Evolutionary conservation across 30 jellyfish, hydroid and myxozoan genomes (phyloP), one percentile per base, ranked within the genome.

Genomic region (Pseudorhiza aurosa): DNA sequence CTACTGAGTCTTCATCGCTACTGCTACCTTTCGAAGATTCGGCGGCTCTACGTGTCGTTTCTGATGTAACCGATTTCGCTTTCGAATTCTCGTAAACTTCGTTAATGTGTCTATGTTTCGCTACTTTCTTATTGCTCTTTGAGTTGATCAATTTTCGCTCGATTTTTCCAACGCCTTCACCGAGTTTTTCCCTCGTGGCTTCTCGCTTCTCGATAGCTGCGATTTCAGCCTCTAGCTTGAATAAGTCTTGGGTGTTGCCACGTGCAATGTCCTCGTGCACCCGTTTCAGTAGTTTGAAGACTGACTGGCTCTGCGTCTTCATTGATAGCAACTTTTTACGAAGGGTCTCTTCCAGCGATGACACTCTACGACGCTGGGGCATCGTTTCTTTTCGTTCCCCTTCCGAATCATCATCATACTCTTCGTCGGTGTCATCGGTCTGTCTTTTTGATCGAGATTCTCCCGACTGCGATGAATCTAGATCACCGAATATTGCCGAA

Each of bases 291-390:
- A 94, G 83, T 30, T 83, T 69, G 79, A 94, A 53, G 18, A 88
- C 96, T 21, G 99, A 69, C 30, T 89, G 63, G 68, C 99, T 94
- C 62, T 94, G 96, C 68, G 95, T 81, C 32, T 81, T 72, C 99
- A 94, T 94, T 12, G 99, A 87, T 22, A 87, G 26, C 26, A 94
- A 90, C 46, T 84, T 87, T 53, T 70, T 77, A 24, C 95, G 92
- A 19, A 94, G 75, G 21, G 96, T 86, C n/a, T 85, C 97, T 71
- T 94, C 99, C 45, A 94, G 90, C 40, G 96, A 69, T 19, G 86
- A 83, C 7, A 88, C 92, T 68, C 85, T 87, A 8, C 69, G 82
- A 29, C 53, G 50, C 22, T 43, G 81, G 22, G 72, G 24, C 15
- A 72, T n/a, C 85, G 74, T 35, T 42, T n/a, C 43, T 10, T 39